Percentiles rank a stretch among this genome's conserved stretches.
Conservation (phyloP, 2,113 vertebrate species). For the Mus pahari region DNA sequence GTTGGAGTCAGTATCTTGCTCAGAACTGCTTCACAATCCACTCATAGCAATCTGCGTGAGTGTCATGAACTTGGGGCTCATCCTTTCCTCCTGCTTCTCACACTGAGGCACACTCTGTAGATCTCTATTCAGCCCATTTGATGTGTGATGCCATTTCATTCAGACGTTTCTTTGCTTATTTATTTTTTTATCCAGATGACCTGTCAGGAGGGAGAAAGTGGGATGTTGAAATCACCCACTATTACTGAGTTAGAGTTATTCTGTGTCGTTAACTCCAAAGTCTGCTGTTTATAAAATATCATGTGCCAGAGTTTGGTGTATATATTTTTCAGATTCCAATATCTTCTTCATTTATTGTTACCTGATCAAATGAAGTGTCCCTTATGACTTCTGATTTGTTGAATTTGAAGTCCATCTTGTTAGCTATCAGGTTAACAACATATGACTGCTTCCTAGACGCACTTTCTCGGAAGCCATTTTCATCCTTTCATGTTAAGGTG, state of each 20-base stretch:
- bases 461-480: background rate
- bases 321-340: background rate
- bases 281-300: background rate
- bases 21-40: background rate
- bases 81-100: conserved; percentile 60
- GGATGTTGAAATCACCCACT: background rate
- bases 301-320: background rate
- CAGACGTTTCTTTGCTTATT: background rate
- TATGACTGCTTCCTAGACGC: background rate
- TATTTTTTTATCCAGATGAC: background rate
- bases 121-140: background rate
- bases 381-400: background rate
- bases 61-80: conserved; percentile 47
- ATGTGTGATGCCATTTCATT: background rate
- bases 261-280: background rate
- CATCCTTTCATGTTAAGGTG: background rate
- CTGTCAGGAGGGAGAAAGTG: background rate
- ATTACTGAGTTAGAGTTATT: background rate
- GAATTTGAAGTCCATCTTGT: background rate
- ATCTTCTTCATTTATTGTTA: background rate
- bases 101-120: background rate
- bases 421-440: background rate
- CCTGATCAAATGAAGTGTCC: background rate
- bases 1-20: conserved; percentile 38
- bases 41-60: conserved; percentile 43